A percentile compares a stretch with the other conserved stretches of the same genome.
phyloP scores from a whole-genome alignment of 2,113 vertebrate species.

The Dermatemys mawii region DNA sequence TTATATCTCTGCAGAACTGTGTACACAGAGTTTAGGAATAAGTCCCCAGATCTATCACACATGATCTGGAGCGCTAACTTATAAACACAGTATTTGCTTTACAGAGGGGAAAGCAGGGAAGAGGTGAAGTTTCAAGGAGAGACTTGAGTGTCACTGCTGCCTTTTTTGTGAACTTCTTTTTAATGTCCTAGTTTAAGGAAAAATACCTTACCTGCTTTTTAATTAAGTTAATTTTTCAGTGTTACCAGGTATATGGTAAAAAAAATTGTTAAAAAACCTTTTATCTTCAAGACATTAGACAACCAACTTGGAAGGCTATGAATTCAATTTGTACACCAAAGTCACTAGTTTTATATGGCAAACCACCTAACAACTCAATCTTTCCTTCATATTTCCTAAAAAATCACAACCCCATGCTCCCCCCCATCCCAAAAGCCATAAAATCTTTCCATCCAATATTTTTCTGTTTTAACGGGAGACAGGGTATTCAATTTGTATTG shows the following conservation, averaged over 20 bases:
- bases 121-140: background rate
- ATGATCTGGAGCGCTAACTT: background rate
- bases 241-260: slow-evolving; percentile 23
- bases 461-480: background rate
- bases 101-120: slow-evolving; percentile 19
- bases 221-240: background rate
- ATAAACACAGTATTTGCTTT: slow-evolving; percentile 37
- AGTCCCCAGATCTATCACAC: background rate
- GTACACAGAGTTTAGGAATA: slow-evolving; percentile 39
- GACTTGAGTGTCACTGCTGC: background rate
- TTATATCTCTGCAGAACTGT: slow-evolving; percentile 32
- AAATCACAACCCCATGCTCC: background rate
- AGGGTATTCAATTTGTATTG: slow-evolving; percentile 28
- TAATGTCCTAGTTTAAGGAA: background rate
- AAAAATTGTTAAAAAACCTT: background rate
- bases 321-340: background rate
- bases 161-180: background rate
- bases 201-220: slow-evolving; percentile 3
- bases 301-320: background rate
- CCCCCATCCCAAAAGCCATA: slow-evolving; percentile 23
- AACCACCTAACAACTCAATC: slow-evolving; percentile 32
- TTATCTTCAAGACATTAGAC: background rate
- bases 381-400: background rate
- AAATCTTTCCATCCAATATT: background rate
- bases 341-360: slow-evolving; percentile 33